Percentiles rank a stretch among this genome's conserved stretches.
These are phyloP conservation scores for Gambusia affinis DNA, from an alignment of 2,113 vertebrate genomes.

Conservation along the genomic window DNA sequence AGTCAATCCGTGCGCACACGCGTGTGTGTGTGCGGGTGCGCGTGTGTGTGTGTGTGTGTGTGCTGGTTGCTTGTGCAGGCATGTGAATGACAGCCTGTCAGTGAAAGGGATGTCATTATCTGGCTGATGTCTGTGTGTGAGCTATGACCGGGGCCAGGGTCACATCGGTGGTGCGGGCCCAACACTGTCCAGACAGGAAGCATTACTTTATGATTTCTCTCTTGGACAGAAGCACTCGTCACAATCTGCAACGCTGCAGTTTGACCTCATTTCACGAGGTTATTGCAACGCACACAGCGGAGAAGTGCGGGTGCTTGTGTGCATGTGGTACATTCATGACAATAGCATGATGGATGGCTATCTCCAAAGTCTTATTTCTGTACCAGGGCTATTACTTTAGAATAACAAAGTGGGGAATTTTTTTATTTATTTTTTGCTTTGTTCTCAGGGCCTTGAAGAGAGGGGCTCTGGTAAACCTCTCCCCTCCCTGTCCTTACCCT, in stretches of 20 bases:
- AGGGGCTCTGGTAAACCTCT: conserved; percentile 42
- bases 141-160: conserved; percentile 53
- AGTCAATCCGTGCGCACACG: neutral
- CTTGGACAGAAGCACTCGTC: conserved; percentile 65
- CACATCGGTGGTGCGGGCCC: conserved; percentile 46
- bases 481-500: conserved; percentile 74
- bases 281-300: conserved; percentile 33
- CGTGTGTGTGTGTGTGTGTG: conserved; percentile 19
- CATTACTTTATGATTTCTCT: conserved; percentile 70
- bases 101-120: conserved; percentile 73
- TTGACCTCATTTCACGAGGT: conserved; percentile 58
- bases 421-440: conserved; percentile 29
- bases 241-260: conserved; percentile 52
- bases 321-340: conserved; percentile 4
- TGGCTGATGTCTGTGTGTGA: conserved; percentile 52
- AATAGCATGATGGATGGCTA: conserved; percentile 35
- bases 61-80: conserved; percentile 20
- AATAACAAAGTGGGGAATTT: conserved; percentile 46
- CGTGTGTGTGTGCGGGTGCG: neutral
- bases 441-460: conserved; percentile 53
- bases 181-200: conserved; percentile 68
- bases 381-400: conserved; percentile 32
- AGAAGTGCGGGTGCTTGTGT: conserved; percentile 2
- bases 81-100: conserved; percentile 72
- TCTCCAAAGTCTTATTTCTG: conserved; percentile 26